Base-by-base conservation (phyloP, 2,113 vertebrate genomes). In the Neolamprologus devosi region DNA sequence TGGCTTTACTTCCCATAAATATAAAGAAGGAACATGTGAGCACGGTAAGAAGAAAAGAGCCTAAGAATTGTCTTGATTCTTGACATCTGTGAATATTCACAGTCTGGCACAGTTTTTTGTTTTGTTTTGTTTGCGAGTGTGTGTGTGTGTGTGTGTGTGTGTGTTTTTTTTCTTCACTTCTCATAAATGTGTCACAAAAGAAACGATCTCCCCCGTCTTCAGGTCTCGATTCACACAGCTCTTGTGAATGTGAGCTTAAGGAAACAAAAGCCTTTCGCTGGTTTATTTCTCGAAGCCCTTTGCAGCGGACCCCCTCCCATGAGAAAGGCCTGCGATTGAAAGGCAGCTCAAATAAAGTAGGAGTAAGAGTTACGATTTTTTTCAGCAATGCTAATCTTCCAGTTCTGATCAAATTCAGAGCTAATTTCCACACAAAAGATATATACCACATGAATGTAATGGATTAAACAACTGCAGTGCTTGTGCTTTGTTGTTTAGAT, bases 1-100 rank as follows among this genome's bases (percentile, higher is more conserved):
- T 85, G 92, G 73, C 30, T 81, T 58, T n/a, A 23, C 79, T 78
- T 86, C 55, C 79, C 10, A 82, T 57, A 30, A 82, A 89, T 81
- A 81, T 75, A 28, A 80, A 45, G 13, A 70, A 68, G 60, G 78
- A 85, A 60, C 47, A 40, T 75, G 65, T 35, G 68, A 33, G 83
- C 79, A 92, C 7, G 35, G 63, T 10, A 19, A 89, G 68, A 88
- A 86, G n/a, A 70, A 85, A 83, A 84, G 84, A 86, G 55, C 40
- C 28, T 6, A 54, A 81, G 81, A 80, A 85, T 33, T 35, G 60
- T 63, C 88, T 86, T 53, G 70, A 89, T 86, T 91, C 60, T 37
- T 49, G 83, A 86, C 57, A 73, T 65, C 30, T 57, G 65, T 68
- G 84, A 88, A 82, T 88, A 47, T 84, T 90, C 60, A 37, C 30